Evolutionary conservation across 2,113 vertebrate species (phyloP).

Genomic region (western clawed frog (Xenopus tropicalis)): UCB_Xtro_10.0 CM004446.2:44644001-44644500

Average conservation of each 20-base stretch:
- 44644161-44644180: neutral
- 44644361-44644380: slow-evolving; percentile 50
- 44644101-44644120: neutral
- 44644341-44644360: slow-evolving; percentile 44
- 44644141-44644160: neutral
- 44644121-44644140: slow-evolving; percentile 48
- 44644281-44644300: slow-evolving; percentile 37
- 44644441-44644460: neutral
- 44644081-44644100: no score
- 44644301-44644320: slow-evolving; percentile 46
- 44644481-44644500: neutral
- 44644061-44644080: no score
- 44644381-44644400: slow-evolving; percentile 44
- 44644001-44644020: no score
- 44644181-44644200: slow-evolving; percentile 4
- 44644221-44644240: slow-evolving; percentile 4
- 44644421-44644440: slow-evolving; percentile 48
- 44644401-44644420: slow-evolving; percentile 45
- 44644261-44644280: slow-evolving; percentile 43
- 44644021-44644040: no score
- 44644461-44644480: neutral
- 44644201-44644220: slow-evolving; percentile 8
- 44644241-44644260: slow-evolving; percentile 47
- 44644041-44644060: no score
- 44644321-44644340: slow-evolving; percentile 45